These are phyloP conservation scores for Melieria picta DNA, from an alignment of 2,888 invertebrate genomes.

Conservation along the genomic window DNA sequence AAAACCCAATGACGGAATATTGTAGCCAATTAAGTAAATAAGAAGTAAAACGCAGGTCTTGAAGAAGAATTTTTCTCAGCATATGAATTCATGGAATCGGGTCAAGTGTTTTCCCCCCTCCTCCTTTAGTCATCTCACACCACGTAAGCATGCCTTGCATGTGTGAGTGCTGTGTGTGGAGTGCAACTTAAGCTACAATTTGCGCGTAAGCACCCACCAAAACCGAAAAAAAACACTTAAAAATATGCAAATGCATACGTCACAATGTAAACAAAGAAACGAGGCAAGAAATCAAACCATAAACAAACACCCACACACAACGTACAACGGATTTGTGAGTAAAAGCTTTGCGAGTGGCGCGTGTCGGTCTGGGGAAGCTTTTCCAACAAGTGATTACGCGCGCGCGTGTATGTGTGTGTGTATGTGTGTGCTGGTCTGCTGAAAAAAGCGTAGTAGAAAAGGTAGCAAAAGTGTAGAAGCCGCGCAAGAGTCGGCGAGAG, in stretches of 20 bases:
- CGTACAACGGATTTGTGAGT: slow-evolving; percentile 9
- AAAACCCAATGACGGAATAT: no score
- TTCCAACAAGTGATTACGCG: neutral
- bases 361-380: neutral
- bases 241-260: neutral
- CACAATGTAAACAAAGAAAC: slow-evolving; percentile 14
- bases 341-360: slow-evolving; percentile 32
- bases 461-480: no score
- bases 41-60: no score
- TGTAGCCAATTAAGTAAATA: no score
- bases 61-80: no score
- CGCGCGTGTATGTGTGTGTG: slow-evolving; percentile 3
- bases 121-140: no score
- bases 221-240: neutral
- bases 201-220: slow-evolving; percentile 6
- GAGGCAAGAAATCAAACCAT: slow-evolving; percentile 23
- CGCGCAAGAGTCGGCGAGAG: no score
- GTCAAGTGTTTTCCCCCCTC: no score
- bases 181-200: neutral
- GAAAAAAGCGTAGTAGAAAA: no score
- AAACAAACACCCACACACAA: slow-evolving; percentile 34
- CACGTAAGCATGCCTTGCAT: no score
- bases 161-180: no score
- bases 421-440: neutral
- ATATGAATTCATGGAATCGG: no score